These are phyloP conservation scores for Pongo pygmaeus DNA, from an alignment of 2,113 vertebrate species.

Conservation along the genomic window DNA sequence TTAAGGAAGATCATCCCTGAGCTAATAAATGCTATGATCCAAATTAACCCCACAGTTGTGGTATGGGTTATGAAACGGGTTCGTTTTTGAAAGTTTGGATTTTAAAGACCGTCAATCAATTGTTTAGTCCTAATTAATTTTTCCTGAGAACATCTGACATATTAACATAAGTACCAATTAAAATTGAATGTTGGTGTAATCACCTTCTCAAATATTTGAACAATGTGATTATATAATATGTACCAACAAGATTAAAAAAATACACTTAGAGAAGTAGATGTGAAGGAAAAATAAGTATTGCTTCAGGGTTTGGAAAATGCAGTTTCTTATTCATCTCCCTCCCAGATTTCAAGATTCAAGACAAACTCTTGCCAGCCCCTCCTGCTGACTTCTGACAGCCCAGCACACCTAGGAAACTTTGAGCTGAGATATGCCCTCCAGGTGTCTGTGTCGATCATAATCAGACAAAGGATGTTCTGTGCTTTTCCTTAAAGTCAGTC, in stretches of 20 bases:
- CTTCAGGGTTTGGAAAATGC: constrained; percentile 58
- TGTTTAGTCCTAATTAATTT: constrained; percentile 62
- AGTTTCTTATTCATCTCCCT: not conserved
- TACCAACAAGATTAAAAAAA: constrained; percentile 58
- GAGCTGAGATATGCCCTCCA: constrained; percentile 16
- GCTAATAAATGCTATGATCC: not conserved
- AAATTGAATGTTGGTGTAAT: constrained; percentile 51
- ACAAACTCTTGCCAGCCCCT: constrained; percentile 51
- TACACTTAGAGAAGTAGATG: constrained; percentile 1
- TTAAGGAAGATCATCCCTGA: not conserved
- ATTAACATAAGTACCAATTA: constrained; percentile 58
- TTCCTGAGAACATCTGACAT: constrained; percentile 56
- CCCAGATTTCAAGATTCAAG: constrained; percentile 7
- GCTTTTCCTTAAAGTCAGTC: not conserved
- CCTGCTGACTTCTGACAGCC: not conserved
- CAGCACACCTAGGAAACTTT: not conserved
- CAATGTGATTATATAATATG: constrained; percentile 66
- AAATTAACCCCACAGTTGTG: not conserved
- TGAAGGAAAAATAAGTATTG: constrained; percentile 38
- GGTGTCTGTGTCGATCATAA: constrained; percentile 19
- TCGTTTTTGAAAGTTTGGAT: not conserved
- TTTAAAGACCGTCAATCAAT: constrained; percentile 53
- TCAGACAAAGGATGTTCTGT: constrained; percentile 66
- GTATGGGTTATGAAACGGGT: not conserved
- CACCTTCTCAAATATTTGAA: constrained; percentile 69